A percentile compares a stretch with the other conserved stretches of the same genome.
Evolutionary conservation across 2,888 invertebrate genomes (phyloP).

Genomic region (Megalurothrips usitatus): DNA sequence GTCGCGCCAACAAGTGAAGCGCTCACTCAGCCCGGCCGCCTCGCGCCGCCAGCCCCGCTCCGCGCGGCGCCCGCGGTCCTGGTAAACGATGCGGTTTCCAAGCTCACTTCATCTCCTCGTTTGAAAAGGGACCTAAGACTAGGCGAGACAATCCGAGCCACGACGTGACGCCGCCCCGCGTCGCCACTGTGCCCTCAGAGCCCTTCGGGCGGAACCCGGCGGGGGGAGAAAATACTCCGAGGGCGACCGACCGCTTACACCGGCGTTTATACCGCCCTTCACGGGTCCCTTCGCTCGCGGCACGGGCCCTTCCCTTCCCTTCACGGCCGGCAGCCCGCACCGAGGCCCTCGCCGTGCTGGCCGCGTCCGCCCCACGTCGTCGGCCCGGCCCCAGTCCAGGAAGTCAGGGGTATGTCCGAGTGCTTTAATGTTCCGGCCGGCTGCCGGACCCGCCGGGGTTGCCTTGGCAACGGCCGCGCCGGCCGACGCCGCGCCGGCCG

Average conservation of each 20-base stretch:
- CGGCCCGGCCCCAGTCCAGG: neutral
- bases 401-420: neutral
- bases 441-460: neutral
- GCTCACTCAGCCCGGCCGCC: neutral
- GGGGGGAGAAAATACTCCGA: neutral
- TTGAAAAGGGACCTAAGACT: neutral
- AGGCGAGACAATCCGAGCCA: neutral
- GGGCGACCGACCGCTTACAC: too few relatives aligned
- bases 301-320: neutral
- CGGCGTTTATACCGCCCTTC: neutral
- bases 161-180: neutral
- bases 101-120: constrained; percentile 14
- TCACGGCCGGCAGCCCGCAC: neutral
- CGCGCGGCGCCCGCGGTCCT: neutral
- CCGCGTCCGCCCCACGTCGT: neutral
- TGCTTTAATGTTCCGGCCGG: neutral
- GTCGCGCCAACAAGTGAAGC: neutral
- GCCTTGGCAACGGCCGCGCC: neutral
- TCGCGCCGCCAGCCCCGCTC: neutral
- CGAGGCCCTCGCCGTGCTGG: neutral
- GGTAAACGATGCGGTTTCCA: constrained; percentile 7
- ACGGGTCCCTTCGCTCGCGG: neutral
- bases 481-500: neutral
- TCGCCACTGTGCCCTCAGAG: neutral
- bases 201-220: neutral